phyloP scores from a whole-genome alignment of 2,888 invertebrate species.

The Agrilus cyanescens region DNA sequence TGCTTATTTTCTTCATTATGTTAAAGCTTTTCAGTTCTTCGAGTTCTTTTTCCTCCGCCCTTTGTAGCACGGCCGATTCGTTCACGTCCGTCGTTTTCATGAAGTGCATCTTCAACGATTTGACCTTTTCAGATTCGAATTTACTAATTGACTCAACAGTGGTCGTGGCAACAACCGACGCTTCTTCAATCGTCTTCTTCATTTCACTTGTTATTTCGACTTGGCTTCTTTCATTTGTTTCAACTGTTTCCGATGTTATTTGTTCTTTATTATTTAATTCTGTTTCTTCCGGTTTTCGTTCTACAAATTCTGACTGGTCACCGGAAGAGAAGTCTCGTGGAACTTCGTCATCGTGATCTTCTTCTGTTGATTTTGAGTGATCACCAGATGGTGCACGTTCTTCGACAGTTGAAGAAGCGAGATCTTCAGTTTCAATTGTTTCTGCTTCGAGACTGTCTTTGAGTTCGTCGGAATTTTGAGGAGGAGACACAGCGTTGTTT shows the following conservation, averaged over 20 bases:
- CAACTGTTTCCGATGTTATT: conserved; percentile 1
- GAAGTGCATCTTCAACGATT: conserved; percentile 24
- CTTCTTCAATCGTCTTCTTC: conserved; percentile 4
- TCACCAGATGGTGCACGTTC: conserved; percentile 10
- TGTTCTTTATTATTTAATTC: conserved; percentile 1
- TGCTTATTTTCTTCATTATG: conserved; percentile 31
- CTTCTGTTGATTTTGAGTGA: background rate
- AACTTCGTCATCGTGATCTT: background rate
- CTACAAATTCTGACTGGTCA: background rate
- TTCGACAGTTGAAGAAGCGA: conserved; percentile 3
- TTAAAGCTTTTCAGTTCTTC: conserved; percentile 25
- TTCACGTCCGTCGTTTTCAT: conserved; percentile 19
- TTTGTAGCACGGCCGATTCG: background rate
- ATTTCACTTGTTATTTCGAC: conserved; percentile 13
- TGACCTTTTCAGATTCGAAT: conserved; percentile 9
- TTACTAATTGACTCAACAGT: conserved; percentile 5
- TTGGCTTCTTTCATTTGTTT: conserved; percentile 13
- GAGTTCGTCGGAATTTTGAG: conserved; percentile 1
- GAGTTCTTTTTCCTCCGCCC: conserved; percentile 16
- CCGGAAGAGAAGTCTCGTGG: background rate
- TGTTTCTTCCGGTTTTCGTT: background rate
- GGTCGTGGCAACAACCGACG: conserved; percentile 1
- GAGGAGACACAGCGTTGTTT: background rate
- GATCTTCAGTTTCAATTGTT: conserved; percentile 3
- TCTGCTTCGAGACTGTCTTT: conserved; percentile 4